A percentile compares a stretch with the other conserved stretches of the same genome.
Evolutionary conservation across 1,140 invertebrate species (phyloP).

Genomic region (Melanaphis sacchari): DNA sequence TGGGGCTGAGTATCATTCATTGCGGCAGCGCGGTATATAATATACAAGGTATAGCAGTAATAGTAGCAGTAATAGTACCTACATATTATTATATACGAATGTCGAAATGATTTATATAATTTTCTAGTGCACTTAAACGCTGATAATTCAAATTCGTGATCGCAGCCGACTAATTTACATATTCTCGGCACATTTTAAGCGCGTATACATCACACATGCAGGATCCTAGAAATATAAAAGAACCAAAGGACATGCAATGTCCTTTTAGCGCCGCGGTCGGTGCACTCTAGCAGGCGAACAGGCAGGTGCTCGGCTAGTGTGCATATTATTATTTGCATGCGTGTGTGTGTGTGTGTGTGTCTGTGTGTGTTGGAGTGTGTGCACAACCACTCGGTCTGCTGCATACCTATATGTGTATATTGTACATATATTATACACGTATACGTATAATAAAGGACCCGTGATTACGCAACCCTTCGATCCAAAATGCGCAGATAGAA

Average conservation of each 20-base stretch:
- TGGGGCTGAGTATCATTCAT: background rate
- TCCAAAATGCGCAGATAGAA: conserved; percentile 42
- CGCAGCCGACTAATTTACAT: conserved; percentile 24
- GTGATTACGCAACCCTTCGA: conserved; percentile 35
- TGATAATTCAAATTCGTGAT: conserved; percentile 46
- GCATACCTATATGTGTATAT: background rate
- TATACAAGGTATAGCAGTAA: background rate
- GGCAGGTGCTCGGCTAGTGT: too few species aligned
- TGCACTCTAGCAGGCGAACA: background rate
- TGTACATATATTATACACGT: background rate
- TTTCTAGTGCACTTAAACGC: conserved; percentile 48
- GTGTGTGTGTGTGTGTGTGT: background rate
- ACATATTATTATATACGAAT: conserved; percentile 14
- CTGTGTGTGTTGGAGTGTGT: background rate
- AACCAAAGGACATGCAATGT: background rate
- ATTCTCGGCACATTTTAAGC: background rate
- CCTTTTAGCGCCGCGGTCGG: background rate
- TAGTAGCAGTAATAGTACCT: background rate
- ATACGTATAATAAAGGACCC: background rate
- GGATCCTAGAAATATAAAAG: background rate
- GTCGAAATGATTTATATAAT: conserved; percentile 56
- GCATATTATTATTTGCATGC: background rate
- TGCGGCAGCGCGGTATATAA: background rate
- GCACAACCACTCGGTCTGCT: background rate
- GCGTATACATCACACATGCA: background rate